phyloP scores from a whole-genome alignment of 2,888 invertebrate species.

The Drosophila putrida region DNA sequence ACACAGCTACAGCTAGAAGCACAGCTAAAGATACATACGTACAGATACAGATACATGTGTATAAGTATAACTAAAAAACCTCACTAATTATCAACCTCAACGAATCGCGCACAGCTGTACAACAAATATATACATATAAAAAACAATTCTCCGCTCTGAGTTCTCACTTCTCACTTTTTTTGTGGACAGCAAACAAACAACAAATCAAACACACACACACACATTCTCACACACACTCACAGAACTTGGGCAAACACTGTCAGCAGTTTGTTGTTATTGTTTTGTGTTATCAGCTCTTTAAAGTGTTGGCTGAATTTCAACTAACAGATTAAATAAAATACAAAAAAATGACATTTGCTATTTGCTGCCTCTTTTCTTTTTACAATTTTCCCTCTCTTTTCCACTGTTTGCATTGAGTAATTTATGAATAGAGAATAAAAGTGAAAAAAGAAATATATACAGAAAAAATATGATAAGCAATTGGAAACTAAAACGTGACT shows the following conservation, averaged over 20 bases:
- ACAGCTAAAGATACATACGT: constrained; percentile 16
- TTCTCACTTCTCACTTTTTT: constrained; percentile 41
- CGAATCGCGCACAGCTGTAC: constrained; percentile 61
- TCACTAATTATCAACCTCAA: constrained; percentile 66
- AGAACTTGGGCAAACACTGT: constrained; percentile 35
- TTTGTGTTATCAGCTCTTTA: constrained; percentile 30
- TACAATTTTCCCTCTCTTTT: background rate
- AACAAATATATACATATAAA: constrained; percentile 18
- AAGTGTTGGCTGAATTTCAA: constrained; percentile 34
- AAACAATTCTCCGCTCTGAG: constrained; percentile 35
- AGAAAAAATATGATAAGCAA: constrained; percentile 35
- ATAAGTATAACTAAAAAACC: constrained; percentile 23
- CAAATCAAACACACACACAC: constrained; percentile 27
- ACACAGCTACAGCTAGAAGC: constrained; percentile 16
- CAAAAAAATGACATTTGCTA: constrained; percentile 5
- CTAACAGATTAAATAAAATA: constrained; percentile 24
- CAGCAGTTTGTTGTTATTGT: constrained; percentile 31
- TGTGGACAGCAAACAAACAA: constrained; percentile 37
- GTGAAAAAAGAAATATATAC: constrained; percentile 19
- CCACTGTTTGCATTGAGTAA: constrained; percentile 38
- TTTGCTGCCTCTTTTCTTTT: constrained; percentile 7
- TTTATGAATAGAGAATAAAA: constrained; percentile 22
- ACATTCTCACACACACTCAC: constrained; percentile 3
- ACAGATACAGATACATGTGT: constrained; percentile 22
- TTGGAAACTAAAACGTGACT: constrained; percentile 40